Evolutionary conservation across 2,797 vertebrate species (phyloP), one percentile per base, ranked within the genome.

Genomic region (Gallirallus australis): DNA sequence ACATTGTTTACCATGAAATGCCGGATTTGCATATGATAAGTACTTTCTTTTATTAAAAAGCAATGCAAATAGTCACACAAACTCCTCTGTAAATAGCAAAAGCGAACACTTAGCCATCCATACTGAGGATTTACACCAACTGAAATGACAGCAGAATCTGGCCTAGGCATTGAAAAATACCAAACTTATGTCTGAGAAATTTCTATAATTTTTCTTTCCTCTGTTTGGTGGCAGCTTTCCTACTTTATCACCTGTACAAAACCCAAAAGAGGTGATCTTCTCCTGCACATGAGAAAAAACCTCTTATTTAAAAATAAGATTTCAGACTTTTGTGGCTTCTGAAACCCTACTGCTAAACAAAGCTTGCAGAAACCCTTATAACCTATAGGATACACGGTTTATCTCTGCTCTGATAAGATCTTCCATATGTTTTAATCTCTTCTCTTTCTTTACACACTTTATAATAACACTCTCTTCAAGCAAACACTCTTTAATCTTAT

Each of bases 11-110:
- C 95, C 89, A 91, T 95, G 95, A 97, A 97, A 97, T 97, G 96
- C 97, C 93, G 88, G 95, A 97, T 97, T 97, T 97, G 95, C 97
- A 97, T 97, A 97, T 96, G 96, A 80, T 94, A 96, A 97, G 96
- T 94, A 95, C 89, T 94, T 96, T 96, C 97, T 97, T 97, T 97
- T 97, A 97, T 97, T 97, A 97, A 97, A 97, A 97, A 82, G 78
- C 93, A 95, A 93, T 94, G 97, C 95, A 97, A 97, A 97, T 97
- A 97, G 96, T 97, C 97, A 97, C 95, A 94, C 94, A 96, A 97
- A 96, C 89, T 93, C 96, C 90, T 96, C 92, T 96, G 96, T 96
- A 97, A 97, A 97, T 97, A 97, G 95, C 96, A 97, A 94, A 96
- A 94, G 78, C 90, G 94, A 97, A 89, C 79, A 93, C 73, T 96